These are phyloP conservation scores for Sterna hirundo DNA, from an alignment of 2,113 vertebrate genomes.

Conservation along the genomic window DNA sequence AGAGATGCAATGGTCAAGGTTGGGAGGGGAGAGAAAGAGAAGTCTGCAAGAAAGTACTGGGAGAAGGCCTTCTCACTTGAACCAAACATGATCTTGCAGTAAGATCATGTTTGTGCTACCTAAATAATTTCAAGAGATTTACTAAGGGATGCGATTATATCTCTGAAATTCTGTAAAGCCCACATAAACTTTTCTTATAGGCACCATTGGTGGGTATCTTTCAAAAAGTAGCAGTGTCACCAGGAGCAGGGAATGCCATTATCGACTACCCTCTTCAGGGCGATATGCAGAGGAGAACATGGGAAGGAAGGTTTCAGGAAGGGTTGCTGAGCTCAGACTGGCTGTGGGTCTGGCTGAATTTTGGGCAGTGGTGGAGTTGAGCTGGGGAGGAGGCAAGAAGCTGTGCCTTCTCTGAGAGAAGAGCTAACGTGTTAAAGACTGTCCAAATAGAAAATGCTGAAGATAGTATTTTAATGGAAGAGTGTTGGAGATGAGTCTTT, in stretches of 20 bases:
- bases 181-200: background rate
- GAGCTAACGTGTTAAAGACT: background rate
- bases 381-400: background rate
- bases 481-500: background rate
- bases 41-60: background rate
- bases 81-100: background rate
- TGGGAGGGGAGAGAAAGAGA: background rate
- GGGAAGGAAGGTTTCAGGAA: background rate
- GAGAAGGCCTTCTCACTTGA: background rate
- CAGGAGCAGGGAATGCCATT: background rate
- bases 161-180: background rate
- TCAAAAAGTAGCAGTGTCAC: background rate
- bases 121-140: background rate
- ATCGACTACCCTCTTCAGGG: background rate
- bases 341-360: background rate
- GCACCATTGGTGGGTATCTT: fast-evolving
- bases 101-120: background rate
- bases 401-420: background rate
- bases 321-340: background rate
- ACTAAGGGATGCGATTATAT: background rate
- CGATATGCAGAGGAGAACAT: background rate
- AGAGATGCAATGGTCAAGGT: background rate
- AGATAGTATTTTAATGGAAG: background rate
- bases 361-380: background rate
- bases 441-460: background rate